Evolutionary conservation across 2,888 invertebrate genomes (phyloP).

Genomic region (Apodemia zela): DNA sequence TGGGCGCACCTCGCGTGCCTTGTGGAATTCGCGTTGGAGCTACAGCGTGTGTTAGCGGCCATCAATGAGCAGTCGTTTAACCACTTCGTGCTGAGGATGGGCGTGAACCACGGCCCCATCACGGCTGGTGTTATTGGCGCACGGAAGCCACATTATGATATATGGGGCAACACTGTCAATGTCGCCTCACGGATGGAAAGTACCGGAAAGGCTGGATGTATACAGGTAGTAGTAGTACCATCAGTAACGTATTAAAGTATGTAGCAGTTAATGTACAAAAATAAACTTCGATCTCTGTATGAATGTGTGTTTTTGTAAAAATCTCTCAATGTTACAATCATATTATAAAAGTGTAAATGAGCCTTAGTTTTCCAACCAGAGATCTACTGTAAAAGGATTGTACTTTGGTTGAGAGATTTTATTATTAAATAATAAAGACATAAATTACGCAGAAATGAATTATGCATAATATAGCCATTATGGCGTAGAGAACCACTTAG

Average conservation of each 20-base stretch:
- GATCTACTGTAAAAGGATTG: too few species aligned
- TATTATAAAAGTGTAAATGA: too few species aligned
- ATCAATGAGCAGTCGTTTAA: conserved; percentile 98
- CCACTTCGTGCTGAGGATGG: conserved; percentile 95
- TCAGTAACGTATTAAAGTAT: background rate
- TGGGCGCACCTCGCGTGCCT: conserved; percentile 92
- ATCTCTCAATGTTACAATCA: too few species aligned
- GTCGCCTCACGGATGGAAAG: conserved; percentile 99
- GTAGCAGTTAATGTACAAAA: too few species aligned
- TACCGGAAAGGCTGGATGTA: conserved; percentile 96
- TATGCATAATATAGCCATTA: too few species aligned
- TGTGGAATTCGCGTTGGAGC: conserved; percentile 94
- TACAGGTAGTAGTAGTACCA: conserved; percentile 83
- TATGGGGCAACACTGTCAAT: conserved; percentile 98
- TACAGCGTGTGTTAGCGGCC: conserved; percentile 93
- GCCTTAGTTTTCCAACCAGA: too few species aligned
- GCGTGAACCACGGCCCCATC: conserved; percentile 97
- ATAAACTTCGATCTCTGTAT: too few species aligned
- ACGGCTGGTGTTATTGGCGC: conserved; percentile 98
- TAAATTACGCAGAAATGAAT: too few species aligned
- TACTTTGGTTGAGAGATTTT: too few species aligned
- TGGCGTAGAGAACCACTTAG: too few species aligned
- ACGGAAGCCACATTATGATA: conserved; percentile 96
- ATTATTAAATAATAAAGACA: too few species aligned
- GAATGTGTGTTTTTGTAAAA: too few species aligned